A percentile compares a stretch with the other conserved stretches of the same genome.
These are phyloP conservation scores for Cossypha heuglini DNA, from an alignment of 2,797 vertebrate genomes.

Conservation along the genomic window DNA sequence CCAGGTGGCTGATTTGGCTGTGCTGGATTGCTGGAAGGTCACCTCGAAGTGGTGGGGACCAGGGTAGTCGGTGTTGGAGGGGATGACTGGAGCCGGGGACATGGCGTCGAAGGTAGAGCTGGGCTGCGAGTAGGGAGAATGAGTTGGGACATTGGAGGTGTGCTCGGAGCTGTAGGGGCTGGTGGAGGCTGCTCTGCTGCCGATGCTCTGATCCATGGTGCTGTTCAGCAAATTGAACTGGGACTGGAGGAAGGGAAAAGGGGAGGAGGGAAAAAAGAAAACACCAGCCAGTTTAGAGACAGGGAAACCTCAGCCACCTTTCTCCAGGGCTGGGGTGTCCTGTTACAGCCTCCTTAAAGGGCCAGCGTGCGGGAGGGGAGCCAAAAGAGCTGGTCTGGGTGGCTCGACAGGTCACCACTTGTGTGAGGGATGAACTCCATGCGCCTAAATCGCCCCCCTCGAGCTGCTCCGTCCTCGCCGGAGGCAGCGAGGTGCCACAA, in stretches of 20 bases:
- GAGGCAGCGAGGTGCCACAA: background rate
- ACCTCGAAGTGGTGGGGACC: conserved; percentile 95
- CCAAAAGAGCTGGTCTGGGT: conserved; percentile 17
- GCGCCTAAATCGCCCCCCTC: background rate
- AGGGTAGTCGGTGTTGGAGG: conserved; percentile 97
- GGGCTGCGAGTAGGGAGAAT: conserved; percentile 96
- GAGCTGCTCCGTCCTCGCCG: background rate
- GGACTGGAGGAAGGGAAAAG: conserved; percentile 84
- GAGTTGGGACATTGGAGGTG: conserved; percentile 90
- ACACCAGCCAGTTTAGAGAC: conserved; percentile 72
- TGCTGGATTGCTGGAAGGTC: conserved; percentile 99
- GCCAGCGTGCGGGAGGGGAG: conserved; percentile 48
- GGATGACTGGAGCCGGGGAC: conserved; percentile 94
- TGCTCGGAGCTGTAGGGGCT: conserved; percentile 97
- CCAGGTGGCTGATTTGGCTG: conserved; percentile 98
- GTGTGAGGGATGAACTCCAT: background rate
- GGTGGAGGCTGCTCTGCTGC: conserved; percentile 88
- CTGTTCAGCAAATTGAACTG: conserved; percentile 98
- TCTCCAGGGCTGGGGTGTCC: conserved; percentile 76
- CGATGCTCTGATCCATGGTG: conserved; percentile 96
- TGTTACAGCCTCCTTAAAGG: conserved; percentile 84
- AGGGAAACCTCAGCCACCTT: conserved; percentile 69
- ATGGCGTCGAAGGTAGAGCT: conserved; percentile 98
- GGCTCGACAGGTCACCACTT: conserved; percentile 68
- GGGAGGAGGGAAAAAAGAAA: conserved; percentile 75